phyloP scores from a whole-genome alignment of 2,888 invertebrate genomes.

The Zonitis immaculata region DNA sequence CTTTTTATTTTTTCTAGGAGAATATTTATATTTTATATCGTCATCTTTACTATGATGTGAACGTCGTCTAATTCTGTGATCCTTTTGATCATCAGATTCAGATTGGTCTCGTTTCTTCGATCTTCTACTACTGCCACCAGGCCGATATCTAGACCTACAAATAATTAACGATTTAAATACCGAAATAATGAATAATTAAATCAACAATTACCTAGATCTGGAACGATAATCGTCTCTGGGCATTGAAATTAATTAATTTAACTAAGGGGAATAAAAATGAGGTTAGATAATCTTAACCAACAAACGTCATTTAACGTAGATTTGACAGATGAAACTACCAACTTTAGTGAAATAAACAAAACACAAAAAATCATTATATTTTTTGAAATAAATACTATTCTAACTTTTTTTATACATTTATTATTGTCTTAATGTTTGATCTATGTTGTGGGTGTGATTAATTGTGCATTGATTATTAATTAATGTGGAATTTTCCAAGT shows the following conservation, averaged over 20 bases:
- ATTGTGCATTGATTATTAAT: no score
- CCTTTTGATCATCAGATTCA: background rate
- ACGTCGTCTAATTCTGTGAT: background rate
- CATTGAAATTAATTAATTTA: background rate
- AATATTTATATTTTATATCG: background rate
- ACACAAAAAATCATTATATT: no score
- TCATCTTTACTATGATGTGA: background rate
- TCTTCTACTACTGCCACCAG: background rate
- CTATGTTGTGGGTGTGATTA: no score
- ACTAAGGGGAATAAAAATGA: no score
- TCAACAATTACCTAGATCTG: background rate
- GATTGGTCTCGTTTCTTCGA: background rate
- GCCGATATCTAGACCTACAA: background rate
- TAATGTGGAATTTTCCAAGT: no score
- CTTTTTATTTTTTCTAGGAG: background rate
- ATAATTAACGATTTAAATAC: no score
- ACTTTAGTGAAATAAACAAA: no score
- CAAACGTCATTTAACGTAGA: background rate
- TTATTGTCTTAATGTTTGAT: no score
- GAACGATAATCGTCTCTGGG: background rate
- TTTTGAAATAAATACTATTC: no score
- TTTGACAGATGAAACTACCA: no score
- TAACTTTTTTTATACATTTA: no score
- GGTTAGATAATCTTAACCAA: background rate
- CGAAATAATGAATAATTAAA: no score